Conservation (phyloP, 2,797 vertebrate species). For the Xenops minutus region DNA sequence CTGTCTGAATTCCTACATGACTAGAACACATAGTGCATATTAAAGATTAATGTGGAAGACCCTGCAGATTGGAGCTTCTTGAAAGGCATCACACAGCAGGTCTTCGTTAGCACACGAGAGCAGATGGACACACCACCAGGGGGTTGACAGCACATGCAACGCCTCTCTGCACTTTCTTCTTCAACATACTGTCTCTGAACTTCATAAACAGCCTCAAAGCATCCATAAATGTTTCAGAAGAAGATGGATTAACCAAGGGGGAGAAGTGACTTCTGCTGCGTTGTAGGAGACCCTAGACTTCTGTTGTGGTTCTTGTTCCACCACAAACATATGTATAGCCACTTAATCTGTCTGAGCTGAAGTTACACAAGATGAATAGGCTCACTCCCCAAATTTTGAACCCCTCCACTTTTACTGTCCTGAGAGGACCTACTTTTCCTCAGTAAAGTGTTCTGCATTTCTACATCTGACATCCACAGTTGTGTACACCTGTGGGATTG, state of each 20-base stretch:
- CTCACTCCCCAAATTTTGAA: background rate
- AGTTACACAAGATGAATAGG: background rate
- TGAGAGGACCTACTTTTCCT: background rate
- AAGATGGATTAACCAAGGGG: background rate
- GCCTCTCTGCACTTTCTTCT: background rate
- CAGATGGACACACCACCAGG: conserved; percentile 20
- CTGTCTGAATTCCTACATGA: background rate
- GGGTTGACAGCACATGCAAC: background rate
- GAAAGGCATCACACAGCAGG: background rate
- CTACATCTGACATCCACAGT: background rate
- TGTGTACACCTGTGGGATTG: background rate
- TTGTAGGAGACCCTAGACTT: background rate
- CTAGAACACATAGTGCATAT: background rate
- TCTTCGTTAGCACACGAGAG: background rate
- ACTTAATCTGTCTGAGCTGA: background rate
- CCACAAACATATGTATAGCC: background rate
- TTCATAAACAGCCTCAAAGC: conserved; percentile 1
- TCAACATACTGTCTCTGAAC: conserved; percentile 21
- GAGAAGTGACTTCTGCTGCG: background rate
- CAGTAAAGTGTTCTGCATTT: background rate
- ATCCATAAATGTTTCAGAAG: conserved; percentile 41
- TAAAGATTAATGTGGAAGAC: conserved; percentile 46
- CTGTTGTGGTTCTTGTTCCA: background rate
- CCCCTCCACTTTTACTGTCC: background rate
- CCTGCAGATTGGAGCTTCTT: background rate